Base-by-base conservation (phyloP, 1,140 invertebrate genomes). In the Aradophagus sp. region DNA sequence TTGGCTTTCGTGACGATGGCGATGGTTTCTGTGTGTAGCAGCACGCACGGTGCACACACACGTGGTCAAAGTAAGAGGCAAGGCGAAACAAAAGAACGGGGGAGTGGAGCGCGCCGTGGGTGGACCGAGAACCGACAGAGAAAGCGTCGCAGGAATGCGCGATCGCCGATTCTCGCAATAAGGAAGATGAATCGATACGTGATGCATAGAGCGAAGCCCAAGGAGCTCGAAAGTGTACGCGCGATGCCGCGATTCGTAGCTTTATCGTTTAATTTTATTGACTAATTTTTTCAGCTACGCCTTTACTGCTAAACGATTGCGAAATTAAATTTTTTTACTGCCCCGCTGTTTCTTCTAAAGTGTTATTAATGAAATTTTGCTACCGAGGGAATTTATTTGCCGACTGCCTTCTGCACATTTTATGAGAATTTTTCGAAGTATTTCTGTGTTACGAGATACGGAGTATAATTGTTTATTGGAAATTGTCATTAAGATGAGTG, bases 141-240 rank as follows among this genome's bases (percentile, higher is more conserved):
- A 66, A 42, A 41, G 44, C 42, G 17, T n/a, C 32, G 19, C 34
- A 15, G 1, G 13, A 16, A 35, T 15, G 34, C 4, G 38, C 45
- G 32, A 59, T 53, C 48, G 19, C 20, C 36, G 48, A 55, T 59
- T 59, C 27, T 31, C 19, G 39, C 41, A 59, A 52, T 63, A 55
- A 36, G 41, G 50, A 63, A 63, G 59, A 63, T 47, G 67, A 50
- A 65, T 71, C 67, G 67, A 71, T 71, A 62, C 23, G 31, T 44
- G 42, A 39, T 47, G 41, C 27, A 32, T 27, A 31, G 47, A 14
- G 15, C 47, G 36, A 12, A 3, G 11, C 10, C 10, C 12, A 19
- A 39, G 27, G 23, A 42, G 26, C 20, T 41, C 35, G 26, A 23
- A 42, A 48, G 45, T 16, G 10, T 48, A 29, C 35, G 38, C 29